phyloP scores from a whole-genome alignment of 2,888 invertebrate species.

The Noctua fimbriata region DNA sequence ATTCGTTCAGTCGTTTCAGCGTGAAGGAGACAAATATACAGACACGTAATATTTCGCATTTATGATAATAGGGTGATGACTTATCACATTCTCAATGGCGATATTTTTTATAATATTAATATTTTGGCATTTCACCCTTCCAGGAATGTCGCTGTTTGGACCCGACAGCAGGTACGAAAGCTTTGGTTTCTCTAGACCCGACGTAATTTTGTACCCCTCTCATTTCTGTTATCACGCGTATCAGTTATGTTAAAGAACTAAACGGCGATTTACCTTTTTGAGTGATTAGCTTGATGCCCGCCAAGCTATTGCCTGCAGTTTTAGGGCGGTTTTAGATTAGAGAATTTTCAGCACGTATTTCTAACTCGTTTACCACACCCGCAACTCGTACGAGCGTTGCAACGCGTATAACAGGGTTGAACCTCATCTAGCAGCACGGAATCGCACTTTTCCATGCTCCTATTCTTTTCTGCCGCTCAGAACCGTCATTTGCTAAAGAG shows the following conservation, averaged over 20 bases:
- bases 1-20: neutral
- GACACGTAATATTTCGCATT: neutral
- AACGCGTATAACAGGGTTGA: neutral
- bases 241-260: neutral
- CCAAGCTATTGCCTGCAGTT: too few relatives aligned
- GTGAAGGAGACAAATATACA: neutral
- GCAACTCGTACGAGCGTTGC: neutral
- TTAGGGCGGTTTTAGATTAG: neutral
- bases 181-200: neutral
- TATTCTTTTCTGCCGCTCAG: neutral
- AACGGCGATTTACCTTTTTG: too few relatives aligned
- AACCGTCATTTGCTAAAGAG: neutral
- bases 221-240: neutral
- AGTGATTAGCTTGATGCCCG: neutral
- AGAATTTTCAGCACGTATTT: neutral
- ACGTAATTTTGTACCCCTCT: neutral
- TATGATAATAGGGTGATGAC: neutral
- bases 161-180: constrained; percentile 52
- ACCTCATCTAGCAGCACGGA: neutral
- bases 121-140: constrained; percentile 17
- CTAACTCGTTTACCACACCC: neutral
- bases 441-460: neutral
- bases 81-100: neutral
- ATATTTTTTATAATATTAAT: neutral
- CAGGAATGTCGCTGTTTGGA: constrained; percentile 68